Evolutionary conservation across 2,113 vertebrate species (phyloP), one percentile per base, ranked within the genome.

Genomic region (Salvelinus namaycush): DNA sequence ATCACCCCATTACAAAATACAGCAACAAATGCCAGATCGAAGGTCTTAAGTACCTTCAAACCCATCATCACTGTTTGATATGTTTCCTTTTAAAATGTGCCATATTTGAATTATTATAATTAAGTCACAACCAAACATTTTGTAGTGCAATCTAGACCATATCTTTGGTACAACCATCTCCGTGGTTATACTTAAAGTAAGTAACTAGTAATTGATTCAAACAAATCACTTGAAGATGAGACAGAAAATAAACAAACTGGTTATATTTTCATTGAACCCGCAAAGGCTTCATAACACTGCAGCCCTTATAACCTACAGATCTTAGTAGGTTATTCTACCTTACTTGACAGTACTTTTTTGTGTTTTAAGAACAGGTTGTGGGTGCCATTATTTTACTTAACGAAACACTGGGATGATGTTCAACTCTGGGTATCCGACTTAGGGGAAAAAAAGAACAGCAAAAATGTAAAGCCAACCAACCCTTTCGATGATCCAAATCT

Each of bases 351-450:
- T 54, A 14, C 51, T 14, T 18, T 3, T 14, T 18, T 3, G 51
- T 18, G 14, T 51, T 51, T 11, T 54, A 54, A 18, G 51, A 54
- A 54, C 51, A 7, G 51, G 16, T 44, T 0, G 9, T 54, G 51
- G 51, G 51, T 54, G 51, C 16, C 74, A 71, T 44, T 62, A 27
- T 60, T 27, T 44, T 77, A 71, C 54, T 72, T 54, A 71, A 39
- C 39, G 76, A 79, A 73, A 90, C 88, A 83, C 83, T 86, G 89
- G 16, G 1, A 54, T 62, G 83, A 84, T 91, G 86, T 90, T 92
- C 83, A 92, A 90, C 79, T 91, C 92, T 93, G 93, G 93, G 93
- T 94, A 94, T 94, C 92, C 91, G 92, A 94, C 92, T 80, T 76
- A 77, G 77, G 81, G 84, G 87, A 31, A 86, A 77, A 89, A 84